These are phyloP conservation scores for Microcaecilia unicolor DNA, from an alignment of 2,797 vertebrate genomes.

Conservation along the genomic window DNA sequence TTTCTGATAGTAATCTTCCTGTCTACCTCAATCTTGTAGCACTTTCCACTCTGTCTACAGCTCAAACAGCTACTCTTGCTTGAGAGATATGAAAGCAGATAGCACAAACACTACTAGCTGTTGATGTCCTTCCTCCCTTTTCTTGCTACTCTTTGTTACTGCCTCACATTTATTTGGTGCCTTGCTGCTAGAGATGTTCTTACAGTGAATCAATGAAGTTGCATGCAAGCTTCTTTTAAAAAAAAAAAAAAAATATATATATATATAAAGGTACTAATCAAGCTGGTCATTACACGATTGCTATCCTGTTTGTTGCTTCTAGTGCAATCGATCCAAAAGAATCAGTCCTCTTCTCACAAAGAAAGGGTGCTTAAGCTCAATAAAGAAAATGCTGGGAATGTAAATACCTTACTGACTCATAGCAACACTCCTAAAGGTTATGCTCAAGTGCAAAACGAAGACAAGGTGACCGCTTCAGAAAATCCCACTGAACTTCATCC, in stretches of 20 bases:
- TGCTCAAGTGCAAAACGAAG: constrained; percentile 4
- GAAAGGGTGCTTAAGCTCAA: constrained; percentile 67
- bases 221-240: background rate
- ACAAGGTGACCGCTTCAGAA: constrained; percentile 6
- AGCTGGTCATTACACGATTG: constrained; percentile 12
- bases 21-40: no score
- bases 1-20: no score
- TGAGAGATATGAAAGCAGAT: no score
- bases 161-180: constrained; percentile 3
- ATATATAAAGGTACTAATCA: background rate
- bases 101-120: no score
- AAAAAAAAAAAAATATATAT: no score
- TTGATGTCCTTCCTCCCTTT: no score
- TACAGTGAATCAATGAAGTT: background rate
- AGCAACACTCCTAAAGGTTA: constrained; percentile 7
- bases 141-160: background rate
- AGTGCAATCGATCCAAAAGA: constrained; percentile 56
- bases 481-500: background rate
- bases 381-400: constrained; percentile 61
- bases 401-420: constrained; percentile 19
- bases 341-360: constrained; percentile 49
- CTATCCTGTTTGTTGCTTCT: constrained; percentile 24
- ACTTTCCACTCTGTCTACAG: no score
- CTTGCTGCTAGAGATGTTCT: background rate
- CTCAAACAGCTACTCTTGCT: no score